These are phyloP conservation scores for Aquatica leii DNA, from an alignment of 2,888 invertebrate genomes.

Conservation along the genomic window DNA sequence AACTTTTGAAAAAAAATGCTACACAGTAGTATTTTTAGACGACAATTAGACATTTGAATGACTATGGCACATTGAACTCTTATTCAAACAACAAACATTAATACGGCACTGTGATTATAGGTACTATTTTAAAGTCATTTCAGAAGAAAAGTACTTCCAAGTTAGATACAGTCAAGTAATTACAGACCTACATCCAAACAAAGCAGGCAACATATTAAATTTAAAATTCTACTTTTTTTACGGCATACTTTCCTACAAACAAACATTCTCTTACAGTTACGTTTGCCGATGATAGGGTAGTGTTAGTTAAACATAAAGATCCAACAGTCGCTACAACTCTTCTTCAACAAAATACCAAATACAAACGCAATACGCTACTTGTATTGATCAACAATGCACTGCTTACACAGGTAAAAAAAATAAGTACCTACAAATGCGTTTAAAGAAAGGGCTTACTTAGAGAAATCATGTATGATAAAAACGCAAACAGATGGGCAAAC, in stretches of 20 bases:
- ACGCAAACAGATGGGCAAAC: constrained; percentile 1
- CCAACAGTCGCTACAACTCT: constrained; percentile 1
- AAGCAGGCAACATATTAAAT: neutral
- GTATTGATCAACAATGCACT: neutral
- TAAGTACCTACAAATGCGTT: neutral
- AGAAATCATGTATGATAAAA: neutral
- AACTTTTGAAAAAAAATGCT: too few relatives aligned
- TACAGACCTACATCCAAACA: neutral
- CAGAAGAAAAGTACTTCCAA: constrained; percentile 7
- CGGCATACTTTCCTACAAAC: neutral
- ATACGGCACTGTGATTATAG: neutral
- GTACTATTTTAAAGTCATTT: constrained; percentile 8
- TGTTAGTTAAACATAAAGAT: constrained; percentile 14
- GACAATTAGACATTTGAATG: too few relatives aligned
- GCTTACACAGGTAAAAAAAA: neutral
- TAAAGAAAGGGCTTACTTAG: neutral
- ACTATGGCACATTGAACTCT: too few relatives aligned
- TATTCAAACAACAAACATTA: too few relatives aligned
- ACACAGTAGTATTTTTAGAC: too few relatives aligned
- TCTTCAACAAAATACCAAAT: neutral
- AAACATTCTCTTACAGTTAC: constrained; percentile 2
- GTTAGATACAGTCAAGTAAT: neutral
- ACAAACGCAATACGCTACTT: neutral
- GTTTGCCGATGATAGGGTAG: constrained; percentile 6
- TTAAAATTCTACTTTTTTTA: neutral